Evolutionary conservation across 2,797 vertebrate species (phyloP), one percentile per base, ranked within the genome.

Genomic region (Neostethus bicornis): DNA sequence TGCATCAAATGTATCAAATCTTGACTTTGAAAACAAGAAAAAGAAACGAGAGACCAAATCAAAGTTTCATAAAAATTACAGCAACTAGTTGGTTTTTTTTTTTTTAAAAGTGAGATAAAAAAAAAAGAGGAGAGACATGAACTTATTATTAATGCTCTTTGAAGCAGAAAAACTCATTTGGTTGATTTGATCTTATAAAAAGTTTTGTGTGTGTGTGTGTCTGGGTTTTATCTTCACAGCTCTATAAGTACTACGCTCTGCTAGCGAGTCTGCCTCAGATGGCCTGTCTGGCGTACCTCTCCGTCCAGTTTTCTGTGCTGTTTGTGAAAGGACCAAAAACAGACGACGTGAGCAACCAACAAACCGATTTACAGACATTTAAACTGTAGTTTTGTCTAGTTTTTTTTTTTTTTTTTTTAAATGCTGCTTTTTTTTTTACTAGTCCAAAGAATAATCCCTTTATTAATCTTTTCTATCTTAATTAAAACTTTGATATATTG

Each of bases 241-340:
- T 97, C 67, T 95, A 97, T 68, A 92, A 89, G 64, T 94, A 92
- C 81, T 98, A 97, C 19, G 77, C 93, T 20, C 83, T 91, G 21
- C 89, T 99, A 2, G 93, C 93, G 0, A 92, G 92, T 1, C 21
- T 98, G 24, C 97, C 97, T 39, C 91, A 95, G 75, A 70, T 98
- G 28, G 84, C 90, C 80, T 94, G 94, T 45, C 91, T 99, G 0
- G 67, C 82, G 0, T 93, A 82, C 70, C 88, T 94, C 50, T 92
- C 92, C 25, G 64, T 92, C 51, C 86, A 88, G 78, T 94, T 92
- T 58, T 67, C 79, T 26, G 24, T 92, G 32, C 84, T 94, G 41
- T 87, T 92, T 13, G 48, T 92, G 54, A 92, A 82, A 82, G 89
- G 88, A 31, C 75, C 85, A 12, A 72, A 85, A 21, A 74, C 63